Evolutionary conservation across 2,797 vertebrate genomes (phyloP).

Genomic region (Carapus acus): DNA sequence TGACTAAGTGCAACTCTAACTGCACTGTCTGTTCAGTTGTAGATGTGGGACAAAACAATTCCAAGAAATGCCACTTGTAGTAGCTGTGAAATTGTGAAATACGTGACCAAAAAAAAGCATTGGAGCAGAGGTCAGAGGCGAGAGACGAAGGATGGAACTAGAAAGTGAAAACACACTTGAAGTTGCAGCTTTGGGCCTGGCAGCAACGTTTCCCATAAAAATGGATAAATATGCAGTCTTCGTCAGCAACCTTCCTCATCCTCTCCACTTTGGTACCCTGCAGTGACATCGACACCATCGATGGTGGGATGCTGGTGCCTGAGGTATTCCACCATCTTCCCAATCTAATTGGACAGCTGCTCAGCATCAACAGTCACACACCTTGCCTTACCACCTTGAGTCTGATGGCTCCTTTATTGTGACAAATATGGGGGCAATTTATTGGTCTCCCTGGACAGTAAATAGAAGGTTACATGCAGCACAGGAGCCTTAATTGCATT

Average conservation of each 20-base stretch:
- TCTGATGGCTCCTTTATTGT: constrained; percentile 70
- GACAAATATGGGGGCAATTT: constrained; percentile 71
- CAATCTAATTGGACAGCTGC: constrained; percentile 73
- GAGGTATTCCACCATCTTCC: constrained; percentile 55
- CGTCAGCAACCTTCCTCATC: constrained; percentile 20
- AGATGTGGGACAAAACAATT: too few relatives aligned
- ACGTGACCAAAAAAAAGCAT: too few relatives aligned
- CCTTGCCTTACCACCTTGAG: constrained; percentile 56
- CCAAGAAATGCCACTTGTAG: too few relatives aligned
- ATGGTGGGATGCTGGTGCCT: constrained; percentile 49
- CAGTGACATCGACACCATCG: constrained; percentile 47
- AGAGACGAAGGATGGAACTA: too few relatives aligned
- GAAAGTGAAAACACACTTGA: constrained; percentile 13
- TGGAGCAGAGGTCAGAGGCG: too few relatives aligned
- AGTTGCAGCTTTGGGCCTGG: constrained; percentile 18
- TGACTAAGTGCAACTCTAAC: too few relatives aligned
- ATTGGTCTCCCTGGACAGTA: constrained; percentile 72
- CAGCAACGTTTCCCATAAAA: constrained; percentile 31
- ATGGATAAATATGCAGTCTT: constrained; percentile 17
- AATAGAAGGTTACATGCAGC: constrained; percentile 71
- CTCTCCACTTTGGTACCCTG: constrained; percentile 19
- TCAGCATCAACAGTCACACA: constrained; percentile 62
- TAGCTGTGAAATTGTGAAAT: too few relatives aligned
- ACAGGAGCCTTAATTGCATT: constrained; percentile 72
- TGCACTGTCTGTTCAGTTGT: too few relatives aligned